These are phyloP conservation scores for Semicossyphus pulcher DNA, from an alignment of 2,113 vertebrate species.

Conservation along the genomic window DNA sequence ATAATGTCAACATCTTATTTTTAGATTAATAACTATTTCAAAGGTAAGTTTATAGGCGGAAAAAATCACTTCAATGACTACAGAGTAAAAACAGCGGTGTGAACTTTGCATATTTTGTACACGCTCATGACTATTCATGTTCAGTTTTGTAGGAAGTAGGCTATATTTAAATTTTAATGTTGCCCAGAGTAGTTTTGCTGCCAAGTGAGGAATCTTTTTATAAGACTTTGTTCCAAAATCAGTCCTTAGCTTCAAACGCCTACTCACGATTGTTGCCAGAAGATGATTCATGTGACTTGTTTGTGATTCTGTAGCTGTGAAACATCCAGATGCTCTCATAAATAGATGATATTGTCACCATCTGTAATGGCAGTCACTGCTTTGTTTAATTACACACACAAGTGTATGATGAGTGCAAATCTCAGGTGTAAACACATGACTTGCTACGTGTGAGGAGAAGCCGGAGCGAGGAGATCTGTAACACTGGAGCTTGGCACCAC, in stretches of 20 bases:
- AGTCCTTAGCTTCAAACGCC: slow-evolving; percentile 12
- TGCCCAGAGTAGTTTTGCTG: slow-evolving; percentile 17
- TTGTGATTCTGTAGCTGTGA: slow-evolving; percentile 24
- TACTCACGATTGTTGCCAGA: slow-evolving; percentile 26
- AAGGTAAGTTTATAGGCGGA: background rate
- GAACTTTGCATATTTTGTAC: background rate
- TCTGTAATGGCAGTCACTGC: slow-evolving; percentile 44
- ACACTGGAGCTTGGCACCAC: background rate
- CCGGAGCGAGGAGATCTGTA: background rate
- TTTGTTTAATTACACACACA: slow-evolving; percentile 40
- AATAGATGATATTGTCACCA: slow-evolving; percentile 48
- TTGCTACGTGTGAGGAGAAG: background rate
- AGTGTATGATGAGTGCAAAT: slow-evolving; percentile 23
- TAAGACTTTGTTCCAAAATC: slow-evolving; percentile 27
- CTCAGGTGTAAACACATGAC: slow-evolving; percentile 30
- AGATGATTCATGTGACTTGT: slow-evolving; percentile 50
- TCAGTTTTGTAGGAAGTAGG: background rate
- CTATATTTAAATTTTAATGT: slow-evolving; percentile 24
- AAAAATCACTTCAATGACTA: background rate
- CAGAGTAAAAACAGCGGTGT: background rate
- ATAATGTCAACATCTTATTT: background rate
- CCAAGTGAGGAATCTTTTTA: slow-evolving; percentile 34
- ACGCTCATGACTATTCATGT: slow-evolving; percentile 5
- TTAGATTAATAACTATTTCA: background rate
- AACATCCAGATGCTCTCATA: slow-evolving; percentile 52